A percentile compares a stretch with the other conserved stretches of the same genome.
Conservation (phyloP, 2,797 vertebrate genomes). For the Notolabrus celidotus region DNA sequence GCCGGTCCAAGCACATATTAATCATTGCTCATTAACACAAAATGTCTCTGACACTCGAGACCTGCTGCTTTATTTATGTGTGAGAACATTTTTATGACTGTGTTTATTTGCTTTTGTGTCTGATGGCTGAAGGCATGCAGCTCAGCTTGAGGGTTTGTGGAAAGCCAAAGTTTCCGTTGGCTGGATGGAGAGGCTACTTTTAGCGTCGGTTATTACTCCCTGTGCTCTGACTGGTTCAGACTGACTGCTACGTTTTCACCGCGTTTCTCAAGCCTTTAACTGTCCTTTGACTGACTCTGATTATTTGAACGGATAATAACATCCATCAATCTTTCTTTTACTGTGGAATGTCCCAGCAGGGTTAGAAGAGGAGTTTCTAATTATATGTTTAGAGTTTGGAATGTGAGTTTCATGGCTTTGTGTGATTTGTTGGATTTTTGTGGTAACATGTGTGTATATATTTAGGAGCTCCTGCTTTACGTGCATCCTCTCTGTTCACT, state of each 20-base stretch:
- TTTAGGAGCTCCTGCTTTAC: slow-evolving; percentile 44
- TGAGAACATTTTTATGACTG: slow-evolving; percentile 69
- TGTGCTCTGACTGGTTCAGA: slow-evolving; percentile 57
- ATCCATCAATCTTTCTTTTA: slow-evolving; percentile 63
- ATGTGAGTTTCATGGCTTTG: slow-evolving; percentile 60
- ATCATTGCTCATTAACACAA: slow-evolving; percentile 60
- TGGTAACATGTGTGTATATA: slow-evolving; percentile 55
- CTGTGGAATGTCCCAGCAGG: slow-evolving; percentile 61
- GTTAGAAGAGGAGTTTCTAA: slow-evolving; percentile 66
- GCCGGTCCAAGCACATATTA: slow-evolving; percentile 17
- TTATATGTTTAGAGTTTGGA: slow-evolving; percentile 71
- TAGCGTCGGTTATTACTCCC: slow-evolving; percentile 70
- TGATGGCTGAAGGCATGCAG: slow-evolving; percentile 69
- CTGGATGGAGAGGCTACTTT: slow-evolving; percentile 74
- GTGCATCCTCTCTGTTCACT: slow-evolving; percentile 26
- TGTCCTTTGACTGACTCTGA: slow-evolving; percentile 58
- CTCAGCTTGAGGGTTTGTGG: slow-evolving; percentile 74
- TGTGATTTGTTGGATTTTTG: slow-evolving; percentile 65
- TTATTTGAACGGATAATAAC: slow-evolving; percentile 64
- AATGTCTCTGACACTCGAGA: slow-evolving; percentile 34
- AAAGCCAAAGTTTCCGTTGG: slow-evolving; percentile 78
- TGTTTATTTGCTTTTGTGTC: slow-evolving; percentile 82
- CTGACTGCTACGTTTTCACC: slow-evolving; percentile 41
- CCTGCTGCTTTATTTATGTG: slow-evolving; percentile 61
- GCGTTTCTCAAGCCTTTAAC: slow-evolving; percentile 33